Conservation (phyloP, 2,113 vertebrate species). For the Deroptyus accipitrinus region DNA sequence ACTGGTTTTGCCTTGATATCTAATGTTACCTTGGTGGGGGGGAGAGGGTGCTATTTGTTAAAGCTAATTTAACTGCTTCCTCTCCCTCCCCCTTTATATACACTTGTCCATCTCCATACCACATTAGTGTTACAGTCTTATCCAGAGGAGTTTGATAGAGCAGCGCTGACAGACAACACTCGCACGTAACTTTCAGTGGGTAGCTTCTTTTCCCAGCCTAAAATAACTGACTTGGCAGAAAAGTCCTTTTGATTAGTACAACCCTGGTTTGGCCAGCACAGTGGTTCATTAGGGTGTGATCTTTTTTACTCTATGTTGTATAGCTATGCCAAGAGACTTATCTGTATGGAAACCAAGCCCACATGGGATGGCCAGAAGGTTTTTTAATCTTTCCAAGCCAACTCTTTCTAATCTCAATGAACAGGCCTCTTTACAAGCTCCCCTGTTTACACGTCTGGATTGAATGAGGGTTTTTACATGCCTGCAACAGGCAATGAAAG, state of each 20-base stretch:
- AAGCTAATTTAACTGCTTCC: neutral
- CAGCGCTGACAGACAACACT: accelerated
- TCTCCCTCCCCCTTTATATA: accelerated
- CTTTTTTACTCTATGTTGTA: neutral
- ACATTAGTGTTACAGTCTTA: neutral
- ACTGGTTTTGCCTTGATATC: neutral
- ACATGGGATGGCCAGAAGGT: neutral
- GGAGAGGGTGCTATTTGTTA: neutral
- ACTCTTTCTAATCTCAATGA: neutral
- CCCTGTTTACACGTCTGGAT: neutral
- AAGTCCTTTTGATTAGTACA: neutral
- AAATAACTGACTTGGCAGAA: neutral
- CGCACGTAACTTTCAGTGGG: neutral
- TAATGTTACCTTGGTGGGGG: neutral
- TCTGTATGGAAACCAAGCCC: neutral
- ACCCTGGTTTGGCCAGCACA: neutral
- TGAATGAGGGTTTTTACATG: neutral
- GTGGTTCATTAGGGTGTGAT: neutral
- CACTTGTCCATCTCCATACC: neutral
- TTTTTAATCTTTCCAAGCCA: neutral
- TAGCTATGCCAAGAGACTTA: neutral
- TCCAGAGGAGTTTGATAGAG: accelerated
- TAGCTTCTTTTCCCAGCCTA: neutral
- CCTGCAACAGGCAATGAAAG: neutral
- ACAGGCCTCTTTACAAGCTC: neutral